Evolutionary conservation across 2,113 vertebrate species (phyloP), one percentile per base, ranked within the genome.

Genomic region (Nannospalax galili): DNA sequence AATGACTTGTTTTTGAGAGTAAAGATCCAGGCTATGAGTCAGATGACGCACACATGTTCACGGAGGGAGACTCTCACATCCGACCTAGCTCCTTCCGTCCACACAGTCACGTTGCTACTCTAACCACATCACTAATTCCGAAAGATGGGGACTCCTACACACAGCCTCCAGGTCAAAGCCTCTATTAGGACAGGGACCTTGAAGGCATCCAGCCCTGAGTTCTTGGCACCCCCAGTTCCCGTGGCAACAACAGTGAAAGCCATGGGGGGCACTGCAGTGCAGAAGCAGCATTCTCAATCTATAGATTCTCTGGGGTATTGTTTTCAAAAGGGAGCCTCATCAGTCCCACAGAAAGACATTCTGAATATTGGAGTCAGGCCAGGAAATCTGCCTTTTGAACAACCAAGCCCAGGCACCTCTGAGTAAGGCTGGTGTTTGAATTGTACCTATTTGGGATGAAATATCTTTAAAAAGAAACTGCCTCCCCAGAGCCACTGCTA

Each of bases 1-100:
- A 97, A 70, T 64, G 91, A 97, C 92, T 81, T 98, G 98, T 98
- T 98, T 98, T 98, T 97, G 97, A 98, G 96, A 1, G 97, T 97
- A 98, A 97, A 96, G 97, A 96, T 94, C 8, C 75, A 96, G 96
- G 95, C 97, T 92, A 64, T 98, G 98, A 98, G 96, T 98, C 97
- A 98, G 97, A 96, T 96, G 97, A 97, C 96, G 97, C 97, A 97
- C 94, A 95, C 81, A 75, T 35, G 93, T 88, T 84, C 93, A 65
- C 8, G 15, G 81, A 78, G 79, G 87, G 97, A 97, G 96, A 96
- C 95, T 95, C 95, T 97, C 96, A 97, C 52, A 97, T 97, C 95
- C 95, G 93, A 95, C 93, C 95, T 69, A 85, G 80, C 93, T 86
- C 65, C 96, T 94, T 96, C 97, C 81, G 70, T 97, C 97, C 96